Percentiles rank a stretch among this genome's conserved stretches.
phyloP scores from a whole-genome alignment of 2,888 invertebrate species.

The Bombylius major region DNA sequence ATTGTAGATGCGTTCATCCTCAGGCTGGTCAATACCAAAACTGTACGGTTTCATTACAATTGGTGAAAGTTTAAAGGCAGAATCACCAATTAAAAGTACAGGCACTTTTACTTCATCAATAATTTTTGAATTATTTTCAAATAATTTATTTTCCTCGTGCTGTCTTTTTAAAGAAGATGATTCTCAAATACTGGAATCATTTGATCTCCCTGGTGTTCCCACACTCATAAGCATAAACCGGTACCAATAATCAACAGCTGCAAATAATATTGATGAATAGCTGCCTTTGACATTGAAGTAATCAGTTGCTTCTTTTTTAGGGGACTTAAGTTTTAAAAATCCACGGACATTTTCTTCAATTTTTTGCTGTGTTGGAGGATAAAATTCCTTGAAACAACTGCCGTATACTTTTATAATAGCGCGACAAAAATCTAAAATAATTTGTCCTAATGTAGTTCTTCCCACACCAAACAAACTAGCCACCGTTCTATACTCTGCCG shows the following conservation, averaged over 20 bases:
- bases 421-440: not conserved
- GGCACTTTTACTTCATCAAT: too few species aligned
- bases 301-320: not conserved
- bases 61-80: not conserved
- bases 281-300: not conserved
- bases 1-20: not conserved
- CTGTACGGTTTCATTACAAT: not conserved
- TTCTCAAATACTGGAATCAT: not conserved
- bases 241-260: not conserved
- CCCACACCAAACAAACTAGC: too few species aligned
- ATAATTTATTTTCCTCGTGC: not conserved
- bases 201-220: not conserved
- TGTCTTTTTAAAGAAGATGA: not conserved
- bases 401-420: not conserved
- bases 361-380: too few species aligned
- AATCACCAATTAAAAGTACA: constrained; percentile 1
- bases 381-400: too few species aligned
- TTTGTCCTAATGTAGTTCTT: too few species aligned
- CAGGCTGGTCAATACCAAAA: not conserved
- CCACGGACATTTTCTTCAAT: too few species aligned
- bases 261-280: not conserved
- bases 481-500: too few species aligned
- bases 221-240: not conserved
- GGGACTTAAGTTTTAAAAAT: not conserved
- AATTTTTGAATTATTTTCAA: not conserved